These are phyloP conservation scores for Drosophila dives DNA, from an alignment of 2,888 invertebrate genomes.

Conservation along the genomic window DNA sequence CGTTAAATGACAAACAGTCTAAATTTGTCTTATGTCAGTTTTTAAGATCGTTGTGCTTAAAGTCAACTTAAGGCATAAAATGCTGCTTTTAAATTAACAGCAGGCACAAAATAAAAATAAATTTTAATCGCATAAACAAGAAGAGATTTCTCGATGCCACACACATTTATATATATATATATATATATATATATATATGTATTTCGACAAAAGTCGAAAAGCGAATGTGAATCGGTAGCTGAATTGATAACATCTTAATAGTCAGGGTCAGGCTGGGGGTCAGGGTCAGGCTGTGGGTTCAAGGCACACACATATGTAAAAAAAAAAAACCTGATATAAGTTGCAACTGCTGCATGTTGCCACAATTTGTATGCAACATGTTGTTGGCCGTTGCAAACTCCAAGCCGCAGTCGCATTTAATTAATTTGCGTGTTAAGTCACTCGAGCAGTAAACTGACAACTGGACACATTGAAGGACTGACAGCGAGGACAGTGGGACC, in stretches of 20 bases:
- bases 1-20: background rate
- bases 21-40: slow-evolving; percentile 5
- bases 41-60: background rate
- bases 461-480: slow-evolving; percentile 40
- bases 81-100: background rate
- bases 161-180: background rate
- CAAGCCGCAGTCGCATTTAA: slow-evolving; percentile 55
- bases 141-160: background rate
- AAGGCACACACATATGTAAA: slow-evolving; percentile 9
- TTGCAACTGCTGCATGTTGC: slow-evolving; percentile 41
- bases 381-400: slow-evolving; percentile 29
- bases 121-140: background rate
- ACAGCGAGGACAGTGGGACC: slow-evolving; percentile 17
- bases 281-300: slow-evolving; percentile 29
- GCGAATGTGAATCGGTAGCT: slow-evolving; percentile 18
- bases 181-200: background rate
- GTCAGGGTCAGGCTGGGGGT: slow-evolving; percentile 32
- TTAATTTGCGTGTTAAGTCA: slow-evolving; percentile 69
- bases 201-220: background rate
- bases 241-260: slow-evolving; percentile 22
- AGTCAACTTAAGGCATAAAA: background rate
- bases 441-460: slow-evolving; percentile 59
- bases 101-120: background rate
- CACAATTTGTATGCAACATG: slow-evolving; percentile 65
- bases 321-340: slow-evolving; percentile 14